A percentile compares a stretch with the other conserved stretches of the same genome.
Evolutionary conservation across 2,113 vertebrate species (phyloP).

Genomic region (Oxyura jamaicensis): DNA sequence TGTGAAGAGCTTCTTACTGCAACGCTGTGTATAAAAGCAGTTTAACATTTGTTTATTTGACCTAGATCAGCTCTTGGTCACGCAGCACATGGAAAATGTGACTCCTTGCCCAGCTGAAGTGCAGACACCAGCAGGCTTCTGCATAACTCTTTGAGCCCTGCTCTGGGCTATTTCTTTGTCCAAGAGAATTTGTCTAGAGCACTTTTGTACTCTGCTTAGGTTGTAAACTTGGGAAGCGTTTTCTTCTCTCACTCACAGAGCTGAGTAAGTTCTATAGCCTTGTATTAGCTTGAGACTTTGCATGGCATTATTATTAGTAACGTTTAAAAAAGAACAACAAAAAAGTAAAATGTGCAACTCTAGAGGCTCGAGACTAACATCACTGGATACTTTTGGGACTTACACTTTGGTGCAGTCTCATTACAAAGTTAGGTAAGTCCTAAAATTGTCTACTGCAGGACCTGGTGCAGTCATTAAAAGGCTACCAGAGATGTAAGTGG

Average conservation of each 20-base stretch:
- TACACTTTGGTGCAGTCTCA: not conserved
- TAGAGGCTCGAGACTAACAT: not conserved
- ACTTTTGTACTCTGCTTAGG: not conserved
- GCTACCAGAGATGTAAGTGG: not conserved
- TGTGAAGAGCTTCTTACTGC: not conserved
- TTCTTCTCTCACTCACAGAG: not conserved
- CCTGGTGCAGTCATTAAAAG: not conserved
- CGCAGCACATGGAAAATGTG: not conserved
- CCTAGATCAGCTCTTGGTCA: not conserved
- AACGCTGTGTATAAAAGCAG: not conserved
- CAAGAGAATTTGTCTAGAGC: not conserved
- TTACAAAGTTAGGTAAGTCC: not conserved
- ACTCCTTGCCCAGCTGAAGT: not conserved
- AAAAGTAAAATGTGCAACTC: not conserved
- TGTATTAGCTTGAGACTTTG: not conserved
- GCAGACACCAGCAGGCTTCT: not conserved
- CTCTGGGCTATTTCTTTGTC: not conserved
- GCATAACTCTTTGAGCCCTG: not conserved
- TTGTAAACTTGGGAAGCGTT: not conserved
- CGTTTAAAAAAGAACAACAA: not conserved
- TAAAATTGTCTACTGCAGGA: not conserved
- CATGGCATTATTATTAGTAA: not conserved
- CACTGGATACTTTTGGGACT: not conserved
- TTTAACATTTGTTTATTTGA: not conserved
- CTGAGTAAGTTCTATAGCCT: not conserved